phyloP scores from a whole-genome alignment of 2,888 invertebrate genomes.

The Watsonalla binaria region DNA sequence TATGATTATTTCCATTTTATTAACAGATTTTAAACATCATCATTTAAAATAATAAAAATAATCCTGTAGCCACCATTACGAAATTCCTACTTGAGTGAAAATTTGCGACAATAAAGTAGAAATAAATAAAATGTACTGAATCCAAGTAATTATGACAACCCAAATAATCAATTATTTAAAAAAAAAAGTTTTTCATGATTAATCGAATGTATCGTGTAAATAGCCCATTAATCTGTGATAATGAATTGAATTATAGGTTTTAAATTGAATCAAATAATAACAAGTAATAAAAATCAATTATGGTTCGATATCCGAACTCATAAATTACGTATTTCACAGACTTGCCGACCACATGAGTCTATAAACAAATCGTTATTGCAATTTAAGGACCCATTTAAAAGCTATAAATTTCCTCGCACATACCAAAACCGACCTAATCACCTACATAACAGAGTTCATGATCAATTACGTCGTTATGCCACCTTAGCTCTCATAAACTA shows the following conservation, averaged over 20 bases:
- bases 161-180: too few species aligned
- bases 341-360: constrained; percentile 49
- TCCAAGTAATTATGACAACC: too few species aligned
- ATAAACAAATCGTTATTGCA: constrained; percentile 78
- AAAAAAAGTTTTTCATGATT: too few species aligned
- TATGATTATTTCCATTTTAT: too few species aligned
- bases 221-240: constrained; percentile 3
- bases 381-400: constrained; percentile 78
- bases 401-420: constrained; percentile 55
- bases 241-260: constrained; percentile 7
- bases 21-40: too few species aligned
- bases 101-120: too few species aligned
- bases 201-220: neutral
- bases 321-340: constrained; percentile 57
- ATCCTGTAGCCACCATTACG: too few species aligned
- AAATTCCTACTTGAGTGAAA: too few species aligned
- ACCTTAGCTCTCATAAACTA: constrained; percentile 72
- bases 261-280: constrained; percentile 27
- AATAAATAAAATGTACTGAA: too few species aligned
- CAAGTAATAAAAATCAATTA: constrained; percentile 40
- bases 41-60: too few species aligned
- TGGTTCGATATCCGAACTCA: constrained; percentile 25
- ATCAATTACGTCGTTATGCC: constrained; percentile 21
- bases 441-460: constrained; percentile 30
- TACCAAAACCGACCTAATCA: constrained; percentile 24